A percentile compares a stretch with the other conserved stretches of the same genome.
These are phyloP conservation scores for Mesoclemmys tuberculata DNA, from an alignment of 2,113 vertebrate species.

Conservation along the genomic window DNA sequence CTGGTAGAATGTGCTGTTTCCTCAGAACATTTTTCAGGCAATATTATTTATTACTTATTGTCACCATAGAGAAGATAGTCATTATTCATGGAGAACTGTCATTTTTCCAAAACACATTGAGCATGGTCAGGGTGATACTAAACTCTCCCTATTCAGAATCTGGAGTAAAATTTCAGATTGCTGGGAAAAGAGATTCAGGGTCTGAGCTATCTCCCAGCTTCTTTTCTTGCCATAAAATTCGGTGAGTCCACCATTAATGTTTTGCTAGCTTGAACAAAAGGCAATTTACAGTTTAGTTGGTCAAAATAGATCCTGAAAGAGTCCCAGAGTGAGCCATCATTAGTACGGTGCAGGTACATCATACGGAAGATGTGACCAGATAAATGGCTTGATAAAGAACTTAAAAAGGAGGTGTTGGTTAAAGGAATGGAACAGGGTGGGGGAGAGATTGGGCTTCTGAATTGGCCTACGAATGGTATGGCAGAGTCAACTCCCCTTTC, in stretches of 20 bases:
- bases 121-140: background rate
- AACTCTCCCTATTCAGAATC: slow-evolving; percentile 15
- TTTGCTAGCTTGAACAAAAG: background rate
- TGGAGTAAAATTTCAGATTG: background rate
- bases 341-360: background rate
- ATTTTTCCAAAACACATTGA: background rate
- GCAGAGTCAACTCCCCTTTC: too few species aligned
- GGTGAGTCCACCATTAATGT: background rate
- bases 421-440: too few species aligned
- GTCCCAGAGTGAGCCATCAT: background rate
- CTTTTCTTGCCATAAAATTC: background rate
- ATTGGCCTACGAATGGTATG: too few species aligned
- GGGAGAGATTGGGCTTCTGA: too few species aligned
- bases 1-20: background rate
- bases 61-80: background rate
- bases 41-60: background rate
- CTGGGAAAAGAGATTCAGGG: background rate
- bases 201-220: background rate
- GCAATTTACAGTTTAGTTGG: background rate
- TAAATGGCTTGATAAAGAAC: too few species aligned
- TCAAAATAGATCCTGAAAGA: background rate
- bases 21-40: background rate
- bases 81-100: slow-evolving; percentile 46
- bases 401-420: too few species aligned
- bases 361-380: too few species aligned